These are phyloP conservation scores for Brienomyrus longianalis DNA, from an alignment of 2,113 vertebrate genomes.

Conservation along the genomic window DNA sequence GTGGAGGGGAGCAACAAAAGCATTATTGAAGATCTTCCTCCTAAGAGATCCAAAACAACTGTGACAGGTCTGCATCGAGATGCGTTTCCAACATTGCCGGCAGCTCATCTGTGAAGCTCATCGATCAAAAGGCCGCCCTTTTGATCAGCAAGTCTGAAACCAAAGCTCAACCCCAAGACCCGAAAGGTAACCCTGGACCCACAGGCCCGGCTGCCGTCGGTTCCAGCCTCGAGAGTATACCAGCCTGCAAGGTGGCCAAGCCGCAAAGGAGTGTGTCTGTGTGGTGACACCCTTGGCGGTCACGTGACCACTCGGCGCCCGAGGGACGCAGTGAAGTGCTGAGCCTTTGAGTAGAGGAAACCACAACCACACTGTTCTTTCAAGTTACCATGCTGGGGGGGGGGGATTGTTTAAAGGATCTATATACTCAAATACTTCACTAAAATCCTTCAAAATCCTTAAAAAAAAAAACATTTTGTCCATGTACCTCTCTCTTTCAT, in stretches of 20 bases:
- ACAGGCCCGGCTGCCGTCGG: background rate
- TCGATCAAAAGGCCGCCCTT: background rate
- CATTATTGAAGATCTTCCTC: background rate
- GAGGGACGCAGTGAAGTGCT: slow-evolving; percentile 13
- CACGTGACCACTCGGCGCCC: background rate
- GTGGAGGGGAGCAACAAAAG: background rate
- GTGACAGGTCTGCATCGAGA: slow-evolving; percentile 10
- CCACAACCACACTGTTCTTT: slow-evolving; percentile 36
- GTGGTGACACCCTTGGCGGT: background rate
- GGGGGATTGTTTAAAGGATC: background rate
- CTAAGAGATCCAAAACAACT: background rate
- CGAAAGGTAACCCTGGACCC: background rate
- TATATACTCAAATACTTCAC: background rate
- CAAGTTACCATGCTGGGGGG: slow-evolving; percentile 15
- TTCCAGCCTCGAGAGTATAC: background rate
- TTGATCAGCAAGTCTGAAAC: background rate
- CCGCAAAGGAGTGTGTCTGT: background rate
- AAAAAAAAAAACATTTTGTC: background rate
- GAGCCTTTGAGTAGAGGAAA: slow-evolving; percentile 48
- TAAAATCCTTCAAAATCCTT: background rate
- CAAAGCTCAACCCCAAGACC: background rate
- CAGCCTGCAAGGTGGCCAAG: background rate
- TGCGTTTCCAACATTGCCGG: background rate
- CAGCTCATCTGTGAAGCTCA: background rate
- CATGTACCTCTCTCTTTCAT: background rate